These are phyloP conservation scores for Macroteleia sp. DNA, from an alignment of 2,888 invertebrate genomes.

Conservation along the genomic window DNA sequence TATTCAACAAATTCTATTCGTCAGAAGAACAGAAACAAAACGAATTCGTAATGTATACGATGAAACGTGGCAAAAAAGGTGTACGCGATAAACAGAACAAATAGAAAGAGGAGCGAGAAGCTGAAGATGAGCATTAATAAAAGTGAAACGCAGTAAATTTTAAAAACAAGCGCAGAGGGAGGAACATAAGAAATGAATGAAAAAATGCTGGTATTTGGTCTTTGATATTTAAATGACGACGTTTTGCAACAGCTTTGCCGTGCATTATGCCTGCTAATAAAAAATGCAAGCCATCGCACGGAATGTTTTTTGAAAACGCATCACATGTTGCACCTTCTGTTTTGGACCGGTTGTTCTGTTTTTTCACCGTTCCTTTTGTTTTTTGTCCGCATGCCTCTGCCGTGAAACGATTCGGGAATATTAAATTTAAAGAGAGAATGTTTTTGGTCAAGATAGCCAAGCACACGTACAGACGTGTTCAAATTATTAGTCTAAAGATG, in stretches of 20 bases:
- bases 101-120: not conserved
- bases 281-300: conserved; percentile 38
- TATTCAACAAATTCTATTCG: not conserved
- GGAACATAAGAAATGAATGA: too few relatives aligned
- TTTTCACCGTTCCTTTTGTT: conserved; percentile 9
- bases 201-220: conserved; percentile 1
- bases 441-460: conserved; percentile 48
- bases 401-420: conserved; percentile 39
- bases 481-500: too few relatives aligned
- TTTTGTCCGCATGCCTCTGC: conserved; percentile 24
- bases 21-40: not conserved
- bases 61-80: too few relatives aligned
- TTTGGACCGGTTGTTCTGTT: conserved; percentile 9
- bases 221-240: not conserved
- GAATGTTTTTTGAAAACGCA: conserved; percentile 42
- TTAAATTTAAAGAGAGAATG: conserved; percentile 56
- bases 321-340: conserved; percentile 28
- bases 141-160: too few relatives aligned
- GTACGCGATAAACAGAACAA: too few relatives aligned
- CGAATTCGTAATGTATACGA: too few relatives aligned
- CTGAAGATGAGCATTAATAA: not conserved
- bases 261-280: conserved; percentile 18
- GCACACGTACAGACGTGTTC: too few relatives aligned
- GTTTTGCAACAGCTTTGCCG: conserved; percentile 4
- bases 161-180: too few relatives aligned